Evolutionary conservation across 2,113 vertebrate species (phyloP).

Genomic region (Syngnathus typhle): DNA sequence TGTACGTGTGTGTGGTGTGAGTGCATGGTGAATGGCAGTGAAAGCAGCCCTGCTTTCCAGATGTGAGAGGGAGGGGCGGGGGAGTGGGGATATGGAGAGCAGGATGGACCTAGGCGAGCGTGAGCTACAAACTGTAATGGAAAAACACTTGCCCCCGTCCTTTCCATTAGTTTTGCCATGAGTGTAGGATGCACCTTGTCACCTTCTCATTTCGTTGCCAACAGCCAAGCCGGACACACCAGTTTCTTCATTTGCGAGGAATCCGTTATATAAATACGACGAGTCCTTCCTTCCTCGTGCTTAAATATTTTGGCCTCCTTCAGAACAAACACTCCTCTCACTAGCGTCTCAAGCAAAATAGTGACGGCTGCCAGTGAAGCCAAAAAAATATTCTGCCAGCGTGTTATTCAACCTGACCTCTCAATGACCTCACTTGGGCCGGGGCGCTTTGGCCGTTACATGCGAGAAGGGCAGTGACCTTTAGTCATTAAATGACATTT

Average conservation of each 20-base stretch:
- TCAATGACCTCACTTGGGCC: conserved; percentile 35
- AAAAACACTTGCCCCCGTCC: not conserved
- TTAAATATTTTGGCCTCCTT: conserved; percentile 22
- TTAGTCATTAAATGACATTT: conserved; percentile 74
- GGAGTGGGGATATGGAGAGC: conserved; percentile 20
- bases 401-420: conserved; percentile 65
- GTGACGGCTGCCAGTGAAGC: conserved; percentile 19
- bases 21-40: conserved; percentile 48
- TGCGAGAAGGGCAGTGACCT: conserved; percentile 53
- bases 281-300: conserved; percentile 24
- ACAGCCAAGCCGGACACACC: conserved; percentile 7
- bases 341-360: conserved; percentile 3
- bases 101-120: conserved; percentile 29
- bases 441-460: conserved; percentile 48
- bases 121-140: conserved; percentile 13
- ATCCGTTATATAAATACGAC: conserved; percentile 23
- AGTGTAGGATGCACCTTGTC: not conserved
- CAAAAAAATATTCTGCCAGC: conserved; percentile 27
- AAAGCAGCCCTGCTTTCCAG: conserved; percentile 73
- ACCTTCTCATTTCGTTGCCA: conserved; percentile 2
- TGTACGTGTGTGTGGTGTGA: conserved; percentile 18
- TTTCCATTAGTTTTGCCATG: conserved; percentile 12
- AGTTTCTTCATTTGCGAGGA: conserved; percentile 39
- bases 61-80: conserved; percentile 63
- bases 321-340: conserved; percentile 20